Percentiles rank a stretch among this genome's conserved stretches.
These are phyloP conservation scores for Crenichthys baileyi DNA, from an alignment of 2,797 vertebrate genomes.

Conservation along the genomic window DNA sequence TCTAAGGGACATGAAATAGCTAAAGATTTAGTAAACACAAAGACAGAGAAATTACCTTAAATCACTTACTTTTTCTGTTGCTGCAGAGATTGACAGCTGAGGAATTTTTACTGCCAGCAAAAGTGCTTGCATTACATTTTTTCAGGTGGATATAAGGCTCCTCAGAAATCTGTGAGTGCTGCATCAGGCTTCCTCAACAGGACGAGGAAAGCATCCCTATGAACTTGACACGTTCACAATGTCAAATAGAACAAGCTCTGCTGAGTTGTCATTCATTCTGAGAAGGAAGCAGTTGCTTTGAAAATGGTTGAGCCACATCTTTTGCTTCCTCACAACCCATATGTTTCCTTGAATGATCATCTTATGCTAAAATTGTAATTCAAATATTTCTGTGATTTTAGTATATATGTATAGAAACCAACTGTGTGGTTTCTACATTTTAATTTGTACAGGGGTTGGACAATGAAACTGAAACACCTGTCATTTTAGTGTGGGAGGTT, in stretches of 20 bases:
- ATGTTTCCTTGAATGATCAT: constrained; percentile 69
- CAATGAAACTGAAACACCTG: too few species aligned
- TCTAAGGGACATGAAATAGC: not conserved
- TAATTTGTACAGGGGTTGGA: too few species aligned
- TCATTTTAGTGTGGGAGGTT: too few species aligned
- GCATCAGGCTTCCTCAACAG: constrained; percentile 70
- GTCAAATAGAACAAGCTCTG: constrained; percentile 77
- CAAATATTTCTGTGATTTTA: constrained; percentile 55
- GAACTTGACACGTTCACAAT: constrained; percentile 75
- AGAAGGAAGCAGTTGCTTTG: constrained; percentile 58
- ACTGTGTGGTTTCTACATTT: constrained; percentile 8
- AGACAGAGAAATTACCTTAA: not conserved
- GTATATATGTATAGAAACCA: constrained; percentile 10
- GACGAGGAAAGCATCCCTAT: constrained; percentile 45
- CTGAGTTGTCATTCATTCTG: constrained; percentile 71
- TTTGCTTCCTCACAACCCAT: constrained; percentile 53
- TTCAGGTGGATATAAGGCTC: constrained; percentile 56
- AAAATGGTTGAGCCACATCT: constrained; percentile 62
- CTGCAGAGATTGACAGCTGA: constrained; percentile 35
- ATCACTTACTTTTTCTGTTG: constrained; percentile 23
- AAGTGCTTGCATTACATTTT: constrained; percentile 63
- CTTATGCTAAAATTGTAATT: constrained; percentile 43
- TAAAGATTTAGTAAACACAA: not conserved
- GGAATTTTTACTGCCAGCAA: constrained; percentile 47
- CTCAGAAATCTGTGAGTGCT: constrained; percentile 66